Base-by-base conservation (phyloP, 2,797 vertebrate genomes). In the Scleropages formosus region DNA sequence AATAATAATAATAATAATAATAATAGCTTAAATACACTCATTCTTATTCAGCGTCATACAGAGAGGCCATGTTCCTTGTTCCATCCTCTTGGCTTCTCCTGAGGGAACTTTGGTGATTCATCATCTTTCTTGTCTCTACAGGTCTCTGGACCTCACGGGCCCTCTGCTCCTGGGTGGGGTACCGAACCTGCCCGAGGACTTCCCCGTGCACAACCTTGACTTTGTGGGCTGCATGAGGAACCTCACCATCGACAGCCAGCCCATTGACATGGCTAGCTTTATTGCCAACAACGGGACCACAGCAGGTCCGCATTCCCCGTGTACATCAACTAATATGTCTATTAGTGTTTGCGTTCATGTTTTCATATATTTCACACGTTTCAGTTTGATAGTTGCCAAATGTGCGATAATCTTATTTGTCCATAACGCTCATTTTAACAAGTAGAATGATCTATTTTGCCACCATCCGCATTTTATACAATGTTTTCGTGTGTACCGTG, bases 221-320 rank as follows among this genome's bases (percentile, higher is more conserved):
- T 99, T 98, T 9, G 88, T 97, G 0, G 98, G 98, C 81, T 99
- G 97, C 89, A 98, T 99, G 94, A 93, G 95, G 76, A 96, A 97
- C 90, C 91, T 99, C 70, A 95, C 92, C 20, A 93, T 99, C 0
- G 97, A 99, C 78, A 95, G 89, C 89, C 93, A 92, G 78, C 87
- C 90, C 0, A 86, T 96, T 0, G 97, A 99, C 88, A 98, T 99
- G 97, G 97, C 94, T 16, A 89, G 93, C 82, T 98, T 90, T 88
- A 98, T 99, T 0, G 96, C 97, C 76, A 98, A 99, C 84, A 99
- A 99, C 0, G 97, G 98, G 87, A 99, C 98, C 49, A 77, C 87
- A 44, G 93, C 94, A 91, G 98, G 97, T 99, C 12, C 16, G 71
- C 49, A 16, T 24, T 13, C 9, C 16, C 15, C 10, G 7, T 6